Base-by-base conservation (phyloP, 1,140 invertebrate genomes). In the Eufriesea mexicana region DNA sequence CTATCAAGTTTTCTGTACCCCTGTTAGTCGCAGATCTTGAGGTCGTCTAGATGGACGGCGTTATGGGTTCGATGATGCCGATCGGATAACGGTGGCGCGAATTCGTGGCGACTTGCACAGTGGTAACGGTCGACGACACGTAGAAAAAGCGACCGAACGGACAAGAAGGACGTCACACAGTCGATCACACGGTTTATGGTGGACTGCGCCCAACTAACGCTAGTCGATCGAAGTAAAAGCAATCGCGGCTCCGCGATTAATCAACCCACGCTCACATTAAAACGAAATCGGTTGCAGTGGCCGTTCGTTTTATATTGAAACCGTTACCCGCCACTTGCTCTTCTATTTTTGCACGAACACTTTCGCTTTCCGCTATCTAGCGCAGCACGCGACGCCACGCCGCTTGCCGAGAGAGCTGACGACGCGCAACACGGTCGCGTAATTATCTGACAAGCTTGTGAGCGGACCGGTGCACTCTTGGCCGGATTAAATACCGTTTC, bases 301-400 rank as follows among this genome's bases (percentile, higher is more conserved):
- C 54, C 45, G 59, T 54, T 55, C 49, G 78, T 83, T 86, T 85
- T 86, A 84, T 79, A 86, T 47, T 28, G 72, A 86, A 79, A 80
- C 73, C 71, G 61, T 70, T 64, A 75, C 55, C 42, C 54, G 20
- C n/a, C 57, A n/a, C 73, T 83, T 73, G 73, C 68, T 83, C 59
- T 74, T 88, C 78, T 89, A 89, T 89, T 89, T 88, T 73, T 73
- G 54, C 59, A n/a, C 59, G 16, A 71, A 74, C 77, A 83, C 80
- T 83, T 83, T 78, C 75, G 77, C 79, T 84, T 84, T 84, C 64
- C 42, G 57, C 72, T 87, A 77, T 85, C 74, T 84, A 54, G 68
- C 67, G 55, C 49, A 23, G 59, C 67, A 55, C 66, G 47, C 54
- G 25, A 23, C 51, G 68, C 28, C 57, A 23, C 51, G 68, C 28